Evolutionary conservation across 1,140 invertebrate species (phyloP), one percentile per base, ranked within the genome.

Genomic region (Mizuhopecten yessoensis): DNA sequence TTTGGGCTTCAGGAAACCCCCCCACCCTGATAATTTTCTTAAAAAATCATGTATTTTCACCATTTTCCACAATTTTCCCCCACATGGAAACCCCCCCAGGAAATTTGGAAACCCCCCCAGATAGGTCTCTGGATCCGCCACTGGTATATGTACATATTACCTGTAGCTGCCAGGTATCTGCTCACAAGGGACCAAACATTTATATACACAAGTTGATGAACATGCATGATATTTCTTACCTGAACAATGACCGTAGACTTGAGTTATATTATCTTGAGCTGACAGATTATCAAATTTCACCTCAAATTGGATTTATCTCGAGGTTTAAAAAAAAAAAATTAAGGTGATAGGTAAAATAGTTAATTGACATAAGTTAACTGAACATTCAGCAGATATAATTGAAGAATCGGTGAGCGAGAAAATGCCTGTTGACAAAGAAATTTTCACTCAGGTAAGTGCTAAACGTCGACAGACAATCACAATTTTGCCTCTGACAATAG

Each of bases 221-320:
- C 57, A 45, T 17, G 5, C n/a, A 45, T 5, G 57, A 29, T n/a
- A 75, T n/a, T 17, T 9, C 42, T 45, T 1, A 13, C 1, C 57
- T 29, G 57, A 75, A 75, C 57, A 75, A 75, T 75, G 36, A 39
- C 13, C 13, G 36, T 13, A 39, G 5, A 39, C 5, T 29, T 5
- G n/a, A 23, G n/a, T 29, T 17, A 29, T n/a, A 29, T 17, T 75
- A 29, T 75, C n/a, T 29, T 29, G 0, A 7, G n/a, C 57, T 75
- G 23, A 75, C 57, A 75, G 57, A 75, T 75, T n/a, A 75, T 75
- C 57, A 75, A 75, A n/a, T 75, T 75, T 75, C 57, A 75, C 23
- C 57, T 75, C 5, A 29, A 17, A 75, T 29, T 75, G 57, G 57
- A 75, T 29, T 75, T 29, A 75, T 75, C 57, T 29, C 23, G 11